phyloP scores from a whole-genome alignment of 2,113 vertebrate species.

The Neogobius melanostomus region DNA sequence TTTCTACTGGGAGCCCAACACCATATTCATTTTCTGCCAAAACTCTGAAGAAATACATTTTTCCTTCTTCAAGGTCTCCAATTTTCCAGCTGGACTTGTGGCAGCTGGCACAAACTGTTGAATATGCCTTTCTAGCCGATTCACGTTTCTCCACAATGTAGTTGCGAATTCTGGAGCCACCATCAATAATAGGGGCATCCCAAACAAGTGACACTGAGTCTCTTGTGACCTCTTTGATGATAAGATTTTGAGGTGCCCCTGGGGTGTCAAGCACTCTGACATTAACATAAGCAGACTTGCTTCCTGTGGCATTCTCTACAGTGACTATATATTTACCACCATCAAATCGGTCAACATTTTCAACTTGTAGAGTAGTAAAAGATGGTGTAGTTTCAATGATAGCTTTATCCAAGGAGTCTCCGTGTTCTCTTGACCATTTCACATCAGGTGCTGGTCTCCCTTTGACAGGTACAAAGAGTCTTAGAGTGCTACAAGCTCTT shows the following conservation, averaged over 20 bases:
- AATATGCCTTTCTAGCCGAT: conserved; percentile 95
- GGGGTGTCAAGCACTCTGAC: conserved; percentile 97
- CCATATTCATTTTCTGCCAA: conserved; percentile 97
- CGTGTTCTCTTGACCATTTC: conserved; percentile 94
- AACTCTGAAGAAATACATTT: conserved; percentile 93
- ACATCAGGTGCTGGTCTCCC: conserved; percentile 94
- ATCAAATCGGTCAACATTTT: conserved; percentile 94
- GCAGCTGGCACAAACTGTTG: conserved; percentile 90
- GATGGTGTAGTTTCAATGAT: conserved; percentile 91
- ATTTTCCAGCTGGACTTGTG: conserved; percentile 96
- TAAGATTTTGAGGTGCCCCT: conserved; percentile 90
- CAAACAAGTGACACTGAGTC: conserved; percentile 92
- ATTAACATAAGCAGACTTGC: conserved; percentile 93
- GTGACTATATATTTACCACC: conserved; percentile 94
- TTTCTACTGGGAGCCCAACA: conserved; percentile 92
- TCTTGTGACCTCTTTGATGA: conserved; percentile 91
- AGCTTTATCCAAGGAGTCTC: conserved; percentile 89
- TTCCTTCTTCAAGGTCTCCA: conserved; percentile 90
- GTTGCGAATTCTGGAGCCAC: conserved; percentile 93
- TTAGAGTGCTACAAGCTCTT: conserved; percentile 91
- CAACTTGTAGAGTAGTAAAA: conserved; percentile 90
- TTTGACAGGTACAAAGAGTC: conserved; percentile 97
- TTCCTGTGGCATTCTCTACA: conserved; percentile 91
- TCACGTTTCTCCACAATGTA: conserved; percentile 98
- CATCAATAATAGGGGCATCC: conserved; percentile 94